phyloP scores from a whole-genome alignment of 2,888 invertebrate genomes.

The Ephialtes manifestator region DNA sequence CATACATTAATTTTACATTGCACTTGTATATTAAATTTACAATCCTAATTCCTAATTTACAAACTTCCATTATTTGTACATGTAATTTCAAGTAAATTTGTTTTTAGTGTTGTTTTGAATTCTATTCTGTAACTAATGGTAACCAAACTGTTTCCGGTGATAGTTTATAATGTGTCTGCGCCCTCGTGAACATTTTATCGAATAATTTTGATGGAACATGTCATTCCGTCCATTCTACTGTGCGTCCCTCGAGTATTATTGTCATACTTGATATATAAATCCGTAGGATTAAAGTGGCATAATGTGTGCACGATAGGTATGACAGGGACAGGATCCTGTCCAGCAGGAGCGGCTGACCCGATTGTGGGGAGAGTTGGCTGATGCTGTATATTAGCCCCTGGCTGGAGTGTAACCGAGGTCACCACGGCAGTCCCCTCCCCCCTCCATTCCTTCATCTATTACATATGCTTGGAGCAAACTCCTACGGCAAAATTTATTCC shows the following conservation, averaged over 20 bases:
- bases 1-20: too few species aligned
- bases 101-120: not conserved
- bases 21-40: too few species aligned
- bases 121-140: not conserved
- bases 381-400: slow-evolving; percentile 25
- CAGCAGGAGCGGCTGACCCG: slow-evolving; percentile 11
- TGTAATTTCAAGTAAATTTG: too few species aligned
- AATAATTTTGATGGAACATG: slow-evolving; percentile 41
- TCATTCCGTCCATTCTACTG: not conserved
- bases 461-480: slow-evolving; percentile 60
- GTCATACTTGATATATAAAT: slow-evolving; percentile 47
- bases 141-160: not conserved
- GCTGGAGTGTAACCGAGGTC: slow-evolving; percentile 53
- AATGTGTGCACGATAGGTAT: slow-evolving; percentile 35
- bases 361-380: not conserved
- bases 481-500: slow-evolving; percentile 63
- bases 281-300: slow-evolving; percentile 54
- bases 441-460: slow-evolving; percentile 27
- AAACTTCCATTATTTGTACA: too few species aligned
- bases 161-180: not conserved
- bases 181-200: slow-evolving; percentile 31
- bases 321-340: slow-evolving; percentile 15
- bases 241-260: slow-evolving; percentile 24
- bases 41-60: too few species aligned
- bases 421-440: slow-evolving; percentile 7